Conservation (phyloP, 2,113 vertebrate species). For the Geococcyx californianus region DNA sequence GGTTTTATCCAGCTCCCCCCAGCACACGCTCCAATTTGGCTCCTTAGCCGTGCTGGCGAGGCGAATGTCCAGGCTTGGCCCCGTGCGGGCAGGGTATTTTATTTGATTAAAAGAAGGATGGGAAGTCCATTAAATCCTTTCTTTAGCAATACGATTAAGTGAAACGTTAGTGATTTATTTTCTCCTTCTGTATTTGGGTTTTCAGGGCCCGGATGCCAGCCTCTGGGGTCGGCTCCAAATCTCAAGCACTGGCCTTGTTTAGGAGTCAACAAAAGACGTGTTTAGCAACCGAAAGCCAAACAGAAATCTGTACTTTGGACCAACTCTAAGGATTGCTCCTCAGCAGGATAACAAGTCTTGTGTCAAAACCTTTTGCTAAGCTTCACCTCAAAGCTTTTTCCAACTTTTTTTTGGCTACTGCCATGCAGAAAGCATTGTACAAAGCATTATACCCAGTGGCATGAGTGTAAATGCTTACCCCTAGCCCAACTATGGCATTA, state of each 20-base stretch:
- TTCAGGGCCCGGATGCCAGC: constrained; percentile 68
- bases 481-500: background rate
- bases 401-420: background rate
- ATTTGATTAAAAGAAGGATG: constrained; percentile 54
- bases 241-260: constrained; percentile 56
- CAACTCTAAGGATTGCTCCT: constrained; percentile 28
- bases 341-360: background rate
- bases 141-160: constrained; percentile 63
- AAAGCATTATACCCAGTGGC: accelerated
- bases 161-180: constrained; percentile 73
- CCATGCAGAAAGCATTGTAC: background rate
- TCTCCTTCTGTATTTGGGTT: constrained; percentile 60
- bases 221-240: constrained; percentile 67
- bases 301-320: constrained; percentile 64
- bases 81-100: constrained; percentile 38
- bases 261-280: constrained; percentile 71
- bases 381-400: constrained; percentile 46
- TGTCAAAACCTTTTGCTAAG: constrained; percentile 41
- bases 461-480: accelerated
- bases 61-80: constrained; percentile 17
- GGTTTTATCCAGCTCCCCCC: background rate
- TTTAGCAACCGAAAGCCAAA: constrained; percentile 67
- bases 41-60: background rate
- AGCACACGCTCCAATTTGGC: constrained; percentile 30
- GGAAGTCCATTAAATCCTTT: constrained; percentile 80